These are phyloP conservation scores for Andrena cerasifolii DNA, from an alignment of 1,140 invertebrate genomes.

Conservation along the genomic window DNA sequence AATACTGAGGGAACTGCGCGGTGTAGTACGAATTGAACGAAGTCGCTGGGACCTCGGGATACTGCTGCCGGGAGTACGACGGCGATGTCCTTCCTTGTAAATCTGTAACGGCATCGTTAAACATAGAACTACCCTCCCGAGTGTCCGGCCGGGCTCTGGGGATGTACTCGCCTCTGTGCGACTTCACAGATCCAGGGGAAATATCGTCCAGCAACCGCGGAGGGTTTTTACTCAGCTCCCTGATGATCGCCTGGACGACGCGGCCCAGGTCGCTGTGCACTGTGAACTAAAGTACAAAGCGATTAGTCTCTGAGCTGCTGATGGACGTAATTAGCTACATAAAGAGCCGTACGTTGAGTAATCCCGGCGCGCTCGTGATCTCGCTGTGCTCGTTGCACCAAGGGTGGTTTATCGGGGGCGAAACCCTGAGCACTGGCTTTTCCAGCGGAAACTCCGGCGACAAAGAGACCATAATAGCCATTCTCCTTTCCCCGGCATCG, in stretches of 20 bases:
- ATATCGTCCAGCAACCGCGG: conserved; percentile 81
- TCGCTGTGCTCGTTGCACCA: conserved; percentile 87
- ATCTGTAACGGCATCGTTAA: conserved; percentile 66
- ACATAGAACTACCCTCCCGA: too few relatives aligned
- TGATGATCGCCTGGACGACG: conserved; percentile 89
- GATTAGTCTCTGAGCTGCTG: neutral
- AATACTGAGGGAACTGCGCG: conserved; percentile 75
- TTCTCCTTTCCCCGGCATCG: conserved; percentile 83
- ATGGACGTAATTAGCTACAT: conserved; percentile 3
- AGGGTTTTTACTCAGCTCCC: conserved; percentile 88
- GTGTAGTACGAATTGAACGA: conserved; percentile 78
- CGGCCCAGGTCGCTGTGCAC: conserved; percentile 89
- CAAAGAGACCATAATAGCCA: conserved; percentile 86
- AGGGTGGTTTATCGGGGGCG: conserved; percentile 85
- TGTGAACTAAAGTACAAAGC: conserved; percentile 84
- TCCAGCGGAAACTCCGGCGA: conserved; percentile 88
- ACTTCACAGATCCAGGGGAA: conserved; percentile 73
- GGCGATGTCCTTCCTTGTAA: conserved; percentile 76
- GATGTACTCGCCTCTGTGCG: conserved; percentile 76
- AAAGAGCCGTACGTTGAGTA: conserved; percentile 85
- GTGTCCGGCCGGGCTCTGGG: too few relatives aligned
- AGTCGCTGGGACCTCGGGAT: conserved; percentile 73
- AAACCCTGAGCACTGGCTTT: conserved; percentile 87
- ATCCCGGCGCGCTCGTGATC: conserved; percentile 87
- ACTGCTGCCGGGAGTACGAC: conserved; percentile 75